Conservation (phyloP, 2,888 invertebrate genomes). For the Chalcis sispes region DNA sequence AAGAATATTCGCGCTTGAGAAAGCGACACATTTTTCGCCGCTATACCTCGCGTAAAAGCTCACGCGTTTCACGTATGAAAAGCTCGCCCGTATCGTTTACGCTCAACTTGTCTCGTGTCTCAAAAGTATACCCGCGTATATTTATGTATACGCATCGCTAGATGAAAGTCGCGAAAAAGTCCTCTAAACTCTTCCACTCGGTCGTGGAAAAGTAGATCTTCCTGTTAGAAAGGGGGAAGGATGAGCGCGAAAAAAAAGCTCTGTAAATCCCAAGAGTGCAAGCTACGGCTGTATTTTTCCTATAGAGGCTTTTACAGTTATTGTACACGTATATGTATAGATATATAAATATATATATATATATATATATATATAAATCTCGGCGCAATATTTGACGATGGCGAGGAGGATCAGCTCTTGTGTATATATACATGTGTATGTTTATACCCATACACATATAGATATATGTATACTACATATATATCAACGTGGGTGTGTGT, state of each 20-base stretch:
- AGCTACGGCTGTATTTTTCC: slow-evolving; percentile 17
- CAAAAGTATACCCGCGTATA: no score
- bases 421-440: not conserved
- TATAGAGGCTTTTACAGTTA: slow-evolving; percentile 47
- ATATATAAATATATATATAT: no score
- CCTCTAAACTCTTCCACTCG: slow-evolving; percentile 30
- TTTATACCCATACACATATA: not conserved
- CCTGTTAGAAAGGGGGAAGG: not conserved
- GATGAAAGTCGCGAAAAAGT: no score
- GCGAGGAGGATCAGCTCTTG: no score
- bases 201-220: slow-evolving; percentile 21
- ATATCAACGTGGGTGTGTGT: not conserved
- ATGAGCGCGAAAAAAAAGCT: slow-evolving; percentile 5
- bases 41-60: no score
- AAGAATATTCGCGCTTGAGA: no score
- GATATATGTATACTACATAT: not conserved
- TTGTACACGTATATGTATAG: slow-evolving; percentile 4
- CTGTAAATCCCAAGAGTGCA: slow-evolving; percentile 32
- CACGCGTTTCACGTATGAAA: no score
- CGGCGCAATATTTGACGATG: slow-evolving; percentile 20
- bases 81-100: no score
- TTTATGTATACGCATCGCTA: no score
- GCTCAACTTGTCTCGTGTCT: no score
- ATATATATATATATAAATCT: no score
- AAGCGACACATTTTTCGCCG: no score